Base-by-base conservation (phyloP, 2,888 invertebrate genomes). In the Acrocyrtus sp. region DNA sequence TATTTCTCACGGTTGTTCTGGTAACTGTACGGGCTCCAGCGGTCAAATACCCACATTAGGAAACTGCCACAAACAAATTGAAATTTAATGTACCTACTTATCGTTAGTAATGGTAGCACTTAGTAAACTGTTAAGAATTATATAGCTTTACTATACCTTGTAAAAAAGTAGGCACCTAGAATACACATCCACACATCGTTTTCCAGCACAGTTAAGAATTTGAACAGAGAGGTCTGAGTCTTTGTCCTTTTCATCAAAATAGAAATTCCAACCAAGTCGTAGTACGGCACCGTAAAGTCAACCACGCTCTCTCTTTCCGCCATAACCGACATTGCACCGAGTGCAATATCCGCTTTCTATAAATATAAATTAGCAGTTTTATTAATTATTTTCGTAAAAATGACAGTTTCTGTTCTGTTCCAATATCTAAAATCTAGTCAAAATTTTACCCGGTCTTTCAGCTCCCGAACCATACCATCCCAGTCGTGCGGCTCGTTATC, bases 221-320 rank as follows among this genome's bases (percentile, higher is more conserved):
- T 97, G 85, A 98, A 98, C 27, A 98, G 87, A 0, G 96, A 96
- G 5, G 97, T 96, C 26, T 93, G 92, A 0, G 93, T 91, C 81
- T 91, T 91, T 0, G 95, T 94, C 79, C 94, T 89, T 83, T 92
- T 92, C 95, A 98, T 97, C 83, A 98, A 88, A 78, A 99, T 98
- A 0, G 96, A 95, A 61, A 97, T 94, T 0, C 98, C 98, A 0
- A 98, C 98, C 78, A 98, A 88, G 86, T 99, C 98, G 85, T 98
- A 98, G 84, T 96, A 98, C 0, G 98, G 98, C 0, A 98, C 96
- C 0, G 98, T 98, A 84, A 98, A 98, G 85, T 98, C 98, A 1
- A 98, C 95, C 0, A 97, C 96, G 82, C 94, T 95, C 85, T 97
- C 97, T 41, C 98, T 87, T 78, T 88, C 88, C 0, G 98, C 97